Evolutionary conservation across 1,140 invertebrate species (phyloP), one percentile per base, ranked within the genome.

Genomic region (Pseudomyrmex flavicornis): DNA sequence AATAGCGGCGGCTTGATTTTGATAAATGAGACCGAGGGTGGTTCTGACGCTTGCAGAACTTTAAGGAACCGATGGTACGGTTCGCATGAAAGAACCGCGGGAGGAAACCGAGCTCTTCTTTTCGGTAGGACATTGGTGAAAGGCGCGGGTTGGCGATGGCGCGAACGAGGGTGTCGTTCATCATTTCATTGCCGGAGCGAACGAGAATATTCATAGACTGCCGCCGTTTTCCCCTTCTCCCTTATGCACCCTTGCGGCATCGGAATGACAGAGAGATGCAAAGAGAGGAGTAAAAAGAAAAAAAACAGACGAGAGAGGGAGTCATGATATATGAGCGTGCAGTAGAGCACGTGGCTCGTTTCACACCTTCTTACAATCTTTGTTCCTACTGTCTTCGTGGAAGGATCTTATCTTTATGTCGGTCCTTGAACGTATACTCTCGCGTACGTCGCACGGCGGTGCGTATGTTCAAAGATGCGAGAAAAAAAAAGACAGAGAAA

Each of bases 131-230:
- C 59, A 35, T 48, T n/a, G 46, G 58, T 61, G 22, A 86, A 77
- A 85, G 83, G 22, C 68, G 76, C 65, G 54, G 66, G 68, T 10
- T 61, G 65, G 48, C 68, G 75, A 68, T 50, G 84, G 86, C 84
- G 86, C 84, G 79, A 52, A 77, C 75, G 86, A 88, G 88, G 85
- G 83, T 90, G 87, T 91, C 92, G 91, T 93, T 92, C 91, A 91
- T 93, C 93, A 93, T 93, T 92, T 91, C 84, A 88, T 90, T 91
- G 89, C 87, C 84, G 83, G 79, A 73, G 88, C 82, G 89, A 88
- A 88, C 88, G 83, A 87, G 92, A 93, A 93, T 94, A 94, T 94
- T 94, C 93, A 93, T 93, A 91, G 92, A 93, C 90, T 92, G 74
- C 82, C 75, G 62, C 74, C 68, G 65, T 12, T 35, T 35, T 35